These are phyloP conservation scores for Larimichthys crocea DNA, from an alignment of 2,113 vertebrate genomes.

Conservation along the genomic window DNA sequence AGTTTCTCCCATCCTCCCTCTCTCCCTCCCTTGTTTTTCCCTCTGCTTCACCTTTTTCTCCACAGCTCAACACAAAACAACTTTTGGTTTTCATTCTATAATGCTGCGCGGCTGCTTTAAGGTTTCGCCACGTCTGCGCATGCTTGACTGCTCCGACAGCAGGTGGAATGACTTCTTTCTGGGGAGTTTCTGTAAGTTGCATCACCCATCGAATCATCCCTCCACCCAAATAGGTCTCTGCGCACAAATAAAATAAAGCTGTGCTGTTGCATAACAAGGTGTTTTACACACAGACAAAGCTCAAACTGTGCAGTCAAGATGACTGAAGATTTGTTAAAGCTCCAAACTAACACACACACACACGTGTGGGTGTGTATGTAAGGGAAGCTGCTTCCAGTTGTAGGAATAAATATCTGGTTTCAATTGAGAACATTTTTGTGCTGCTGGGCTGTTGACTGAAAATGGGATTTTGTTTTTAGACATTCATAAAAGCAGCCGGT, in stretches of 20 bases:
- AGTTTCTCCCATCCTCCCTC: background rate
- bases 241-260: slow-evolving; percentile 21
- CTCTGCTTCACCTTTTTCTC: slow-evolving; percentile 5
- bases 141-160: background rate
- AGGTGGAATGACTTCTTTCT: slow-evolving; percentile 25
- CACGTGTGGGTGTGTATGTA: background rate
- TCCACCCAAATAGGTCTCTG: background rate
- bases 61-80: slow-evolving; percentile 3
- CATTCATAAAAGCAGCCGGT: slow-evolving; percentile 20
- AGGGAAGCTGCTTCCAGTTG: slow-evolving; percentile 18
- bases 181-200: slow-evolving; percentile 61
- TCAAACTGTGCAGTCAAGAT: slow-evolving; percentile 57
- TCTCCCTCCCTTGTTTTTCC: background rate
- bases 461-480: slow-evolving; percentile 12
- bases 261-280: slow-evolving; percentile 39
- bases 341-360: slow-evolving; percentile 11
- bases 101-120: background rate
- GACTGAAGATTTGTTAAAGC: slow-evolving; percentile 33
- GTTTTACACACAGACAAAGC: slow-evolving; percentile 30
- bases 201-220: slow-evolving; percentile 51
- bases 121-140: background rate
- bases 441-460: slow-evolving; percentile 16
- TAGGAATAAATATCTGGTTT: slow-evolving; percentile 12
- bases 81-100: background rate
- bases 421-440: background rate